phyloP scores from a whole-genome alignment of 1,140 invertebrate species.

The Ceratina australensis region DNA sequence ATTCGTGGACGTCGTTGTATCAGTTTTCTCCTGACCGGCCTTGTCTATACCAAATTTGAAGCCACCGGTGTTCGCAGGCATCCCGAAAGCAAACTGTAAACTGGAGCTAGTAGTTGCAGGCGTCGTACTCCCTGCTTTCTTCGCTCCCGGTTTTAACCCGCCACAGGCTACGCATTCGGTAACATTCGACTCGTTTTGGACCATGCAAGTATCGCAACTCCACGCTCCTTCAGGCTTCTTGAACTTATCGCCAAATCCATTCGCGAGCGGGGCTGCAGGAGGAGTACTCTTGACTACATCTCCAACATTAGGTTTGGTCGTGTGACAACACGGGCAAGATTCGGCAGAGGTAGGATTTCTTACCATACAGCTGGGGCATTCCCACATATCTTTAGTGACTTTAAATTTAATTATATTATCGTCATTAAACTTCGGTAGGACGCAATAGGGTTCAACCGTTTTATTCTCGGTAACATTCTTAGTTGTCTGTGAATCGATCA shows the following conservation, averaged over 20 bases:
- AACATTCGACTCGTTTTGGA: constrained; percentile 80
- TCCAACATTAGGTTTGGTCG: constrained; percentile 80
- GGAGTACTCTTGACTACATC: constrained; percentile 14
- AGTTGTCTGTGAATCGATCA: constrained; percentile 16
- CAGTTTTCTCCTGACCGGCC: constrained; percentile 52
- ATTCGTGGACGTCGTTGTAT: constrained; percentile 45
- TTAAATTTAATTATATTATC: constrained; percentile 67
- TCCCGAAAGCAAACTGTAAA: constrained; percentile 69
- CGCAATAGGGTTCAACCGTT: not conserved
- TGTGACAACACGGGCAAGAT: constrained; percentile 86
- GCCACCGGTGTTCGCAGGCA: constrained; percentile 53
- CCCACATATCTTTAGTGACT: constrained; percentile 78
- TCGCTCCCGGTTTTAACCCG: constrained; percentile 75
- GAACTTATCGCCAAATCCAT: constrained; percentile 77
- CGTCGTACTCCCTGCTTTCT: constrained; percentile 41
- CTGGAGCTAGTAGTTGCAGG: constrained; percentile 56
- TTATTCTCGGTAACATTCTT: constrained; percentile 3
- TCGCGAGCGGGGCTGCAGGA: constrained; percentile 9
- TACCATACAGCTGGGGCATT: constrained; percentile 83
- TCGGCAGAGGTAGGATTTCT: constrained; percentile 78
- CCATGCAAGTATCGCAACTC: constrained; percentile 83
- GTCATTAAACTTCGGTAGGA: constrained; percentile 12
- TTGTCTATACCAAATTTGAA: constrained; percentile 79
- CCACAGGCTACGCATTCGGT: constrained; percentile 82
- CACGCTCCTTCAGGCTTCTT: constrained; percentile 79